Evolutionary conservation across 37 sponge, comb jelly and placozoan species (phyloP).

Genomic region (Halichondria panicea): DNA sequence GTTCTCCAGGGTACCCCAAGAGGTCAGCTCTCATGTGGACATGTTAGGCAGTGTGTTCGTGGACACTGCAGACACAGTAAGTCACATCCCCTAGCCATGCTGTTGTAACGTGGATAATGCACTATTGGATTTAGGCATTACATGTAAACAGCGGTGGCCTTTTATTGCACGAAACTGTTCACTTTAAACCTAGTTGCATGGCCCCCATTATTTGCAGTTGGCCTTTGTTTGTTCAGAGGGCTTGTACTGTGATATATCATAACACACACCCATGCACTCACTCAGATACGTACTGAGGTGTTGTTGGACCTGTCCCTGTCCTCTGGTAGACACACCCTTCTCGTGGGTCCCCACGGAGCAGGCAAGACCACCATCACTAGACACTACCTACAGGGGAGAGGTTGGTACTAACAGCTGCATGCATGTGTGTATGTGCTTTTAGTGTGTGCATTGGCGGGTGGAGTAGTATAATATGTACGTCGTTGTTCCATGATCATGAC

Average conservation of each 20-base stretch:
- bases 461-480: neutral
- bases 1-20: conserved; percentile 32
- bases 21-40: conserved; percentile 21
- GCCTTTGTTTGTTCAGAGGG: neutral
- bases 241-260: neutral
- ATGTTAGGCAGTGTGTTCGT: conserved; percentile 51
- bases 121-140: neutral
- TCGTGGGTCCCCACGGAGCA: conserved; percentile 51
- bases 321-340: conserved; percentile 42
- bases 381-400: conserved; percentile 73
- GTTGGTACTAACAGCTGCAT: conserved; percentile 10
- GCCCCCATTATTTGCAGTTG: too few species aligned
- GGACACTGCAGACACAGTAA: conserved; percentile 66
- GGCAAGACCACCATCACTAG: conserved; percentile 59
- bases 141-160: neutral
- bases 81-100: conserved; percentile 1
- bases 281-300: conserved; percentile 51
- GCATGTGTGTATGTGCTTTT: neutral
- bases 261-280: neutral
- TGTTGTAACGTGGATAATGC: too few species aligned
- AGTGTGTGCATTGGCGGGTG: neutral
- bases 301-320: conserved; percentile 59
- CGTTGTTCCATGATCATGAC: too few species aligned
- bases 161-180: too few species aligned
- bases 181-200: too few species aligned